These are phyloP conservation scores for Clepsis dumicolana DNA, from an alignment of 2,888 invertebrate species.

Conservation along the genomic window DNA sequence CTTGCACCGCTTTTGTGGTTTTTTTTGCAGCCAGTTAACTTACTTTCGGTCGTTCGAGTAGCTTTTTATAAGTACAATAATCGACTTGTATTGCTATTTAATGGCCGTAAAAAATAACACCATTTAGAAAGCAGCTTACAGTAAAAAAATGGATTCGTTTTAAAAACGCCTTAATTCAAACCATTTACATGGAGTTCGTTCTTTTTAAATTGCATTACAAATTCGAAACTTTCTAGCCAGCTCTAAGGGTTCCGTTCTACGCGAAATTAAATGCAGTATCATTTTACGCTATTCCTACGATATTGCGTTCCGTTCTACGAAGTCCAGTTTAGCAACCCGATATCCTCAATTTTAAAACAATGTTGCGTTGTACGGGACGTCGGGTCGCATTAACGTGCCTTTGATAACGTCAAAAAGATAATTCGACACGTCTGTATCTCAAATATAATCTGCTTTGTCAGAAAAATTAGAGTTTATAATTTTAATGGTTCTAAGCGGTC, in stretches of 20 bases:
- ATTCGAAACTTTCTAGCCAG: constrained; percentile 31
- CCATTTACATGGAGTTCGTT: neutral
- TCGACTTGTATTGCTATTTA: neutral
- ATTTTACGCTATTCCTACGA: constrained; percentile 50
- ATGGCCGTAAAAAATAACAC: neutral
- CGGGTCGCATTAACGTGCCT: constrained; percentile 31
- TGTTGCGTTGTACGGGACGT: constrained; percentile 54
- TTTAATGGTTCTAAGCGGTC: neutral
- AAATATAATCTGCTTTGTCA: constrained; percentile 21
- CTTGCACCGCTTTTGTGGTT: constrained; percentile 12
- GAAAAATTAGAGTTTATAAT: constrained; percentile 2
- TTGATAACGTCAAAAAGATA: constrained; percentile 37
- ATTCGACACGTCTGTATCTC: constrained; percentile 35
- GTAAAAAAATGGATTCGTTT: neutral
- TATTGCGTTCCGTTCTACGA: constrained; percentile 68
- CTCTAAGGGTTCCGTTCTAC: constrained; percentile 36
- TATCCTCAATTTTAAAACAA: constrained; percentile 67
- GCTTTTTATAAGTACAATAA: constrained; percentile 6
- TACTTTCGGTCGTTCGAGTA: constrained; percentile 7
- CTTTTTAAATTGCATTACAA: constrained; percentile 17
- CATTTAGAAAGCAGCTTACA: neutral
- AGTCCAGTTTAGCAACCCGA: constrained; percentile 67
- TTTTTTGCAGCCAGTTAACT: constrained; percentile 18
- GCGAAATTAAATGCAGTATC: constrained; percentile 49
- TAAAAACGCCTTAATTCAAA: neutral